Conservation (phyloP, 1,140 invertebrate species). For the Samia ricini region DNA sequence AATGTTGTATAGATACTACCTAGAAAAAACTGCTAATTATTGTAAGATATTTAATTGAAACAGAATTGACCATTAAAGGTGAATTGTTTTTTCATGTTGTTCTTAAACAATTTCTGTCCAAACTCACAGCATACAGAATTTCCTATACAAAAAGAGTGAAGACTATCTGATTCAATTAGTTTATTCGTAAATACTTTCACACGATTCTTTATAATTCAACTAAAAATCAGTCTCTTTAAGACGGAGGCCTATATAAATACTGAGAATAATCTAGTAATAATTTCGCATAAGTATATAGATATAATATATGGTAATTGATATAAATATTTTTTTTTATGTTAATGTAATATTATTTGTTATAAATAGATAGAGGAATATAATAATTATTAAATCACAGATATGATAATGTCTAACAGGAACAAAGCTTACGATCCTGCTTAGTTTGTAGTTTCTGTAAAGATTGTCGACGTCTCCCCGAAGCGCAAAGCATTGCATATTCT, state of each 20-base stretch:
- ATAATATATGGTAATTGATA: not conserved
- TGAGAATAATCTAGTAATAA: not conserved
- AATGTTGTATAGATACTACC: too few relatives aligned
- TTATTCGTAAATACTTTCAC: constrained; percentile 3
- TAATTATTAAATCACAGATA: constrained; percentile 35
- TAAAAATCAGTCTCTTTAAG: constrained; percentile 51
- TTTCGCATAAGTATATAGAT: not conserved
- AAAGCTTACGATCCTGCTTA: constrained; percentile 57
- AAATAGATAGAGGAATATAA: constrained; percentile 22
- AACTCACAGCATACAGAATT: too few relatives aligned
- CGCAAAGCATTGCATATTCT: constrained; percentile 74
- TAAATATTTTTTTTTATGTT: not conserved
- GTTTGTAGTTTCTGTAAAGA: constrained; percentile 66
- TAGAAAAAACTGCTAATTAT: too few relatives aligned
- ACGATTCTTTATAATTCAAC: not conserved
- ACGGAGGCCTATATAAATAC: constrained; percentile 16
- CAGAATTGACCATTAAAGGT: too few relatives aligned
- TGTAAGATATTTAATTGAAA: too few relatives aligned
- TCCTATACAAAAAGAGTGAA: not conserved
- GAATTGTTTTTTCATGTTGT: too few relatives aligned
- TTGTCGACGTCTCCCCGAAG: constrained; percentile 61
- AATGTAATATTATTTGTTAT: constrained; percentile 9
- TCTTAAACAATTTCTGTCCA: too few relatives aligned
- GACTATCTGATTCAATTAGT: not conserved
- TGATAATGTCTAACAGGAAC: constrained; percentile 51